phyloP scores from a whole-genome alignment of 2,888 invertebrate species.

The Hedychridium roseum region DNA sequence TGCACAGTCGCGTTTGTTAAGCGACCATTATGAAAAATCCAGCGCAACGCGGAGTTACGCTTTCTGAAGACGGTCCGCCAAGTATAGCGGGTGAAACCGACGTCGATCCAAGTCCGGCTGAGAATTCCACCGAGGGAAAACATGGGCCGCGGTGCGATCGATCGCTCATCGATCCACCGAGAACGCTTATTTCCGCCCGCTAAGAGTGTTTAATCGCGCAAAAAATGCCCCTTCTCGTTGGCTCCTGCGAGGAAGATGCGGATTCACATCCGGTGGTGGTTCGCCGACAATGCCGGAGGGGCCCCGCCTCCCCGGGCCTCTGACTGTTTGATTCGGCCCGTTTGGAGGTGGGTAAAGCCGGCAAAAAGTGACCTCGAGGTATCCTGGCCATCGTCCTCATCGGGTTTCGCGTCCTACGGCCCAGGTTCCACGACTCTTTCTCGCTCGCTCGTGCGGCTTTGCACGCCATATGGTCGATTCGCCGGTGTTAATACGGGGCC shows the following conservation, averaged over 20 bases:
- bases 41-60: conserved; percentile 42
- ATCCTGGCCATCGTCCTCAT: conserved; percentile 24
- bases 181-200: conserved; percentile 13
- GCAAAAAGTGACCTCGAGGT: conserved; percentile 40
- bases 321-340: neutral
- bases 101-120: neutral
- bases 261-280: conserved; percentile 40
- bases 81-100: conserved; percentile 34
- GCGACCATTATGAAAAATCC: conserved; percentile 35
- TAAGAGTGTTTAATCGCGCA: conserved; percentile 28
- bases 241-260: conserved; percentile 25
- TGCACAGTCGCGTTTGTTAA: conserved; percentile 18
- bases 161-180: neutral
- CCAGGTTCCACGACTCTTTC: too few relatives aligned
- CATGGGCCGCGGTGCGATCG: conserved; percentile 3
- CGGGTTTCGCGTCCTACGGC: conserved; percentile 23
- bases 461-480: conserved; percentile 36
- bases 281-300: too few relatives aligned
- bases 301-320: too few relatives aligned
- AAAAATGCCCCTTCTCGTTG: conserved; percentile 24
- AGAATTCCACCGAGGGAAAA: too few relatives aligned
- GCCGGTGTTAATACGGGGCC: conserved; percentile 41
- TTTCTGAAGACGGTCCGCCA: conserved; percentile 39
- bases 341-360: conserved; percentile 29
- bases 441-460: too few relatives aligned